phyloP scores from a whole-genome alignment of 1,140 invertebrate genomes.

The Berghia stephanieae region DNA sequence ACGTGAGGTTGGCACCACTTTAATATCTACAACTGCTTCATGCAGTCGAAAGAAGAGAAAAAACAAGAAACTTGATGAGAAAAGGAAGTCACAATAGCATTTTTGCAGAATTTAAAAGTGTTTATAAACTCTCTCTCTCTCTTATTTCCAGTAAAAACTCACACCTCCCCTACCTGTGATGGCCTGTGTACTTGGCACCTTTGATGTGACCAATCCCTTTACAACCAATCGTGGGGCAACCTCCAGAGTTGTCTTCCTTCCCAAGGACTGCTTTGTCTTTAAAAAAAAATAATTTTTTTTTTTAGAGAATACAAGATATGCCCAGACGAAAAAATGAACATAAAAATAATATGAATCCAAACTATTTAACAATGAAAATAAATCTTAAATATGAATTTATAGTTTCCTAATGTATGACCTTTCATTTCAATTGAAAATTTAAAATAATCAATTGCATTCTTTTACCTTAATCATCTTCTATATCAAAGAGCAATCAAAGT shows the following conservation, averaged over 20 bases:
- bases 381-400: no score
- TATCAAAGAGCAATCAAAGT: no score
- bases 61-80: no score
- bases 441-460: no score
- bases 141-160: background rate
- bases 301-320: background rate
- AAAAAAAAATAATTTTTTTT: constrained; percentile 5
- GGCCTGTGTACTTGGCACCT: constrained; percentile 78
- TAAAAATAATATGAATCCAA: background rate
- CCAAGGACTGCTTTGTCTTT: constrained; percentile 38
- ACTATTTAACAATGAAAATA: background rate
- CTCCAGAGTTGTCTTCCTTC: constrained; percentile 38
- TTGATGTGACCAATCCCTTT: constrained; percentile 72
- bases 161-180: constrained; percentile 69
- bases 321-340: background rate
- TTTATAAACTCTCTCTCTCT: no score
- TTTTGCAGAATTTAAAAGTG: background rate
- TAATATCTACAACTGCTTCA: no score
- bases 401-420: constrained; percentile 1
- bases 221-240: constrained; percentile 68
- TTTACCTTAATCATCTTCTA: no score
- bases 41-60: no score
- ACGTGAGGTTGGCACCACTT: no score
- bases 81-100: background rate
- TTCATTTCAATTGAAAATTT: no score